Evolutionary conservation across 2,113 vertebrate genomes (phyloP), one percentile per base, ranked within the genome.

Genomic region (Grus americana): DNA sequence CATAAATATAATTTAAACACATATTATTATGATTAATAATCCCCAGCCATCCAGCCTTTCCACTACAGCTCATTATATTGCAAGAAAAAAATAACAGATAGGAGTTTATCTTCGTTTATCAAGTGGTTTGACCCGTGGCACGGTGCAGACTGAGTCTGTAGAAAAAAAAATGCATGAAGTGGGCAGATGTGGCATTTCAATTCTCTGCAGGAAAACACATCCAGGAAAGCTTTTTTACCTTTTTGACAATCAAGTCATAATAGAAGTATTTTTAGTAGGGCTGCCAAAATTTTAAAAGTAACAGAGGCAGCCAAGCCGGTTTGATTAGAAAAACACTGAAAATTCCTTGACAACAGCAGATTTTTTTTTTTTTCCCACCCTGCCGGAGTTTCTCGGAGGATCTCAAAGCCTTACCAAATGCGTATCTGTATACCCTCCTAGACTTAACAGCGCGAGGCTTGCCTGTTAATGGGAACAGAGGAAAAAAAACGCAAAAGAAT

Each of bases 341-440:
- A 72, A 79, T 54, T 44, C 76, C 65, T 58, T 78, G 72, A 72
- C 65, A 81, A 47, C 62, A 50, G 49, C 71, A 42, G n/a, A 5
- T 19, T 32, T 50, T 76, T 58, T 67, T 18, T 42, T 42, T 42
- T 42, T 42, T 11, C 40, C 47, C 23, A 47, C 66, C 59, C 59
- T 27, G 44, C 57, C 46, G 38, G 57, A 2, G 5, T 76, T 82
- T 29, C 78, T 55, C 38, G 50, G 19, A 52, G 71, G 38, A 54
- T 68, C 36, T 22, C 49, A 32, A 21, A 66, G 40, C 38, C 40
- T 23, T 21, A 44, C 61, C 70, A 15, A 49, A 19, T 1, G 14
- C 27, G 0, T 17, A 5, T 29, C 50, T 21, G 10, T 13, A 1
- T 2, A 6, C 62, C 71, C 55, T 38, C 71, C 29, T 3, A 5